Evolutionary conservation across 2,888 invertebrate species (phyloP).

Genomic region (Ditylenchus weischeri): DNA sequence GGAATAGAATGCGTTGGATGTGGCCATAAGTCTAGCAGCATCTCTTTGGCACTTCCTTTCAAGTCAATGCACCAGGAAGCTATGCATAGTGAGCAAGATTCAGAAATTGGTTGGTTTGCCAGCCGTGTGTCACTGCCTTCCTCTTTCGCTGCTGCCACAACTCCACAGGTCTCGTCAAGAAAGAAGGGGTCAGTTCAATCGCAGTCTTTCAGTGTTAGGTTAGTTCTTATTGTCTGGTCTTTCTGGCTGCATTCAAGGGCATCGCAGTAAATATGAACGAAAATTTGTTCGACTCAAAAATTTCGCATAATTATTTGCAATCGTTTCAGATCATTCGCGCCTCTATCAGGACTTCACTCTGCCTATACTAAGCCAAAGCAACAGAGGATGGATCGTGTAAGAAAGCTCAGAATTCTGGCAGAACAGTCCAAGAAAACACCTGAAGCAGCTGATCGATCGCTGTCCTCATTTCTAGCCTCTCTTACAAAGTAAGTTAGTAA

Average conservation of each 20-base stretch:
- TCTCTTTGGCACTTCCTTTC: not conserved
- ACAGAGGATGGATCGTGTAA: not conserved
- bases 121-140: not conserved
- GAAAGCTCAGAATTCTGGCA: constrained; percentile 9
- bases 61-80: not conserved
- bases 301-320: too few relatives aligned
- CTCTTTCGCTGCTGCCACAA: not conserved
- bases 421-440: not conserved
- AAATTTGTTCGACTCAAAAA: too few relatives aligned
- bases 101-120: not conserved
- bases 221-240: not conserved
- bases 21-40: not conserved
- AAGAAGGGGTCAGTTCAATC: not conserved
- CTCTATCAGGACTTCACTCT: too few relatives aligned
- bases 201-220: not conserved
- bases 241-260: too few relatives aligned
- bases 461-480: constrained; percentile 1
- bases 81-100: not conserved
- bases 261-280: too few relatives aligned
- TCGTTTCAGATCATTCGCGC: too few relatives aligned
- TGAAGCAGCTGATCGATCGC: not conserved
- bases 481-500: not conserved
- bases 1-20: constrained; percentile 1
- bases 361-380: not conserved
- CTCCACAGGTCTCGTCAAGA: not conserved